A percentile compares a stretch with the other conserved stretches of the same genome.
Conservation (phyloP, 1,140 invertebrate genomes). For the Physella acuta region DNA sequence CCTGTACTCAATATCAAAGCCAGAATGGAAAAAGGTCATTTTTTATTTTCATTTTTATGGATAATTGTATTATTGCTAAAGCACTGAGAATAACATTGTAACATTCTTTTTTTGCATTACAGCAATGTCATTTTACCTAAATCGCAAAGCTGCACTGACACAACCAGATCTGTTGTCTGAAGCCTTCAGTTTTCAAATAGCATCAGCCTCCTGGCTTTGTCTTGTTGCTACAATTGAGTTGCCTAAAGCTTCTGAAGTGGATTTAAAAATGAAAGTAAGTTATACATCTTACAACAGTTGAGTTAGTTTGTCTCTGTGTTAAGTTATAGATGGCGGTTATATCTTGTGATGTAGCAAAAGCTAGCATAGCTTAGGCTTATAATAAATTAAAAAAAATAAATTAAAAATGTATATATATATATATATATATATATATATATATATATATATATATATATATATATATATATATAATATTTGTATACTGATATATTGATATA, state of each 20-base stretch:
- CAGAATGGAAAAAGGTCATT: slow-evolving; percentile 66
- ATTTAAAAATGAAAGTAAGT: neutral
- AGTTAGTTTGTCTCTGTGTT: too few species aligned
- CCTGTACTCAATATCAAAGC: slow-evolving; percentile 67
- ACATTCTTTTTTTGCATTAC: slow-evolving; percentile 14
- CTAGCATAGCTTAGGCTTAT: too few species aligned
- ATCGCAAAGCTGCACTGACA: slow-evolving; percentile 70
- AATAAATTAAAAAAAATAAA: too few species aligned
- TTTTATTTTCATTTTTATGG: too few species aligned
- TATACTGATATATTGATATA: too few species aligned
- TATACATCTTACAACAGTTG: too few species aligned
- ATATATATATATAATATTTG: neutral
- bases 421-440: too few species aligned
- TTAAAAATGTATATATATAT: too few species aligned
- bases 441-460: neutral
- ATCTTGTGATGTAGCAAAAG: too few species aligned
- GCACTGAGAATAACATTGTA: too few species aligned
- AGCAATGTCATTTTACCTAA: slow-evolving; percentile 58
- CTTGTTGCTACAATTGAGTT: slow-evolving; percentile 69
- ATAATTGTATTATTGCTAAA: too few species aligned
- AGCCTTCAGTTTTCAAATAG: slow-evolving; percentile 75
- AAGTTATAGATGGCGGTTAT: too few species aligned
- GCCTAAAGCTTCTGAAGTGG: slow-evolving; percentile 9
- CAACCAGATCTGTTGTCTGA: slow-evolving; percentile 71
- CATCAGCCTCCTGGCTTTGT: slow-evolving; percentile 80